Conservation (phyloP, 2,113 vertebrate genomes). For the Odobenus rosmarus region DNA sequence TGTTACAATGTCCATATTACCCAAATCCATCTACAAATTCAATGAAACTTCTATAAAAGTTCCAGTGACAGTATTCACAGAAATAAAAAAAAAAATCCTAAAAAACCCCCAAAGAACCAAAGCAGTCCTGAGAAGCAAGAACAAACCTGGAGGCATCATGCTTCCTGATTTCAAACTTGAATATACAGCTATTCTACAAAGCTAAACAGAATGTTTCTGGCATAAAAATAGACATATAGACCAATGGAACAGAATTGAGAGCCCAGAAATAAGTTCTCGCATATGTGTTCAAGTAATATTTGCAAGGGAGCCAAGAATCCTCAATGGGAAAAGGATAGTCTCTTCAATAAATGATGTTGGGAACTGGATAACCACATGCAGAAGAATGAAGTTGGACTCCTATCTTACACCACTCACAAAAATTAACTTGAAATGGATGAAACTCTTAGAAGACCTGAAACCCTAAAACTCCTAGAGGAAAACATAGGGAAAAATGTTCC, state of each 20-base stretch:
- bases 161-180: not conserved
- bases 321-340: not conserved
- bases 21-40: not conserved
- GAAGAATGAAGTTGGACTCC: not conserved
- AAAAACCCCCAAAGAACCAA: not conserved
- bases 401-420: not conserved
- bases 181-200: not conserved
- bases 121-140: not conserved
- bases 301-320: not conserved
- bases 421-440: not conserved
- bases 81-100: not conserved
- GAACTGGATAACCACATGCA: not conserved
- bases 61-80: not conserved
- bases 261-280: not conserved
- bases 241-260: not conserved
- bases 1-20: not conserved
- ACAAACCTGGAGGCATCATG: not conserved
- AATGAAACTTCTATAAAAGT: not conserved
- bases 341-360: not conserved
- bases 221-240: not conserved
- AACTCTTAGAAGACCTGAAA: not conserved
- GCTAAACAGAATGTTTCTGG: not conserved
- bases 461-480: not conserved
- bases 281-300: not conserved
- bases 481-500: not conserved